These are phyloP conservation scores for Coronaproctus castanopsis DNA, from an alignment of 2,888 invertebrate species.

Conservation along the genomic window DNA sequence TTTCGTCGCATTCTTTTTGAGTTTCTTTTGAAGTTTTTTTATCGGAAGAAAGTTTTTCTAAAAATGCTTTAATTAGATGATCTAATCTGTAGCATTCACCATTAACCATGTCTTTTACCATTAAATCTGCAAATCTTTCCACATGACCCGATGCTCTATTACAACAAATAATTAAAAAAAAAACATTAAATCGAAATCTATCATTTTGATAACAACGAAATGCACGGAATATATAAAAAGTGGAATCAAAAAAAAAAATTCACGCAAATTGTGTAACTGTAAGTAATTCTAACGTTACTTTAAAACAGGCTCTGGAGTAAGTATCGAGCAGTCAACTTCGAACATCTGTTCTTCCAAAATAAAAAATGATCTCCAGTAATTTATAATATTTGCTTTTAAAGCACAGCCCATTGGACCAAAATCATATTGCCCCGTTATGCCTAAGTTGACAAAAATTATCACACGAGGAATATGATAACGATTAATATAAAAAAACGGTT, in stretches of 20 bases:
- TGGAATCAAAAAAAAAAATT: no score
- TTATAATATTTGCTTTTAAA: slow-evolving; percentile 82
- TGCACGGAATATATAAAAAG: not conserved
- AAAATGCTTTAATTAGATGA: slow-evolving; percentile 85
- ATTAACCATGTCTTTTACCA: slow-evolving; percentile 91
- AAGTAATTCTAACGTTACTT: no score
- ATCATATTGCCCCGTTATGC: slow-evolving; percentile 68
- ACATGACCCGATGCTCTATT: slow-evolving; percentile 88
- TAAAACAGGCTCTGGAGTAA: slow-evolving; percentile 91
- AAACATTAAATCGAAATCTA: not conserved
- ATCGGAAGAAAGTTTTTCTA: slow-evolving; percentile 66
- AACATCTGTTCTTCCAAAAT: slow-evolving; percentile 95
- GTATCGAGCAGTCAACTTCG: slow-evolving; percentile 91
- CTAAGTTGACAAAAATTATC: no score
- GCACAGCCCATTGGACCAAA: slow-evolving; percentile 99
- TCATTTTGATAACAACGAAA: no score
- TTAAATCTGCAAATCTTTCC: slow-evolving; percentile 93
- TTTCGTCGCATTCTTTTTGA: slow-evolving; percentile 53
- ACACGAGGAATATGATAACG: no score
- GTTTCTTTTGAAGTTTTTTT: slow-evolving; percentile 54
- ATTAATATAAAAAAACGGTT: not conserved
- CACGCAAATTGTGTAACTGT: no score
- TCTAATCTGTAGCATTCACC: slow-evolving; percentile 97
- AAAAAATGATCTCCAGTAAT: slow-evolving; percentile 86
- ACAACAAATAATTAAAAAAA: slow-evolving; percentile 4